Percentiles rank a stretch among this genome's conserved stretches.
Evolutionary conservation across 2,113 vertebrate genomes (phyloP).

Genomic region (Rallus limicola): DNA sequence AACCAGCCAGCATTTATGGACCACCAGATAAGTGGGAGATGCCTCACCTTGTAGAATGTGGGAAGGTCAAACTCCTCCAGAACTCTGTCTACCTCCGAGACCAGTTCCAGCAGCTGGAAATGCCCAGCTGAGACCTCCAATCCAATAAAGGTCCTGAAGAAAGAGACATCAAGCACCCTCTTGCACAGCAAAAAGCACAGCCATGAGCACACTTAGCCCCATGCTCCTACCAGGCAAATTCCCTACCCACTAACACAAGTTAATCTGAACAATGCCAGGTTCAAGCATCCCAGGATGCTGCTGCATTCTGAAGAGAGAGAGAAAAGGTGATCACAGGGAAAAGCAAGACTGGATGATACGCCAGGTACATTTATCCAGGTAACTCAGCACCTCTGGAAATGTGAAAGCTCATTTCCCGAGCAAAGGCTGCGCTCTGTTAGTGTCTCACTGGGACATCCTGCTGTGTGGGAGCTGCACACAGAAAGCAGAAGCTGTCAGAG

Average conservation of each 20-base stretch:
- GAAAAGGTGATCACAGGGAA: not conserved
- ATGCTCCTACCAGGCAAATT: not conserved
- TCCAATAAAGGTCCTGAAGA: slow-evolving; percentile 89
- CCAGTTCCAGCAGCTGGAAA: slow-evolving; percentile 82
- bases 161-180: not conserved
- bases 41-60: slow-evolving; percentile 88
- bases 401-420: not conserved
- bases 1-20: not conserved
- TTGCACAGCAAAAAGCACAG: not conserved
- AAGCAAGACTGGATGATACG: not conserved
- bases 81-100: slow-evolving; percentile 83
- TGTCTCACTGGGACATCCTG: rapidly evolving
- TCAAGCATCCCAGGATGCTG: not conserved
- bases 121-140: slow-evolving; percentile 86
- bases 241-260: not conserved
- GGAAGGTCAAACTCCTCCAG: slow-evolving; percentile 88
- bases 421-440: not conserved
- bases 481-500: not conserved
- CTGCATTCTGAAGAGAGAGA: not conserved
- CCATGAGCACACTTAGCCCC: not conserved
- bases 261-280: not conserved
- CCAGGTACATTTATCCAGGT: not conserved
- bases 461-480: not conserved
- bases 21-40: not conserved
- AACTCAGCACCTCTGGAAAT: not conserved